Base-by-base conservation (phyloP, 2,797 vertebrate genomes). In the Crenichthys baileyi region DNA sequence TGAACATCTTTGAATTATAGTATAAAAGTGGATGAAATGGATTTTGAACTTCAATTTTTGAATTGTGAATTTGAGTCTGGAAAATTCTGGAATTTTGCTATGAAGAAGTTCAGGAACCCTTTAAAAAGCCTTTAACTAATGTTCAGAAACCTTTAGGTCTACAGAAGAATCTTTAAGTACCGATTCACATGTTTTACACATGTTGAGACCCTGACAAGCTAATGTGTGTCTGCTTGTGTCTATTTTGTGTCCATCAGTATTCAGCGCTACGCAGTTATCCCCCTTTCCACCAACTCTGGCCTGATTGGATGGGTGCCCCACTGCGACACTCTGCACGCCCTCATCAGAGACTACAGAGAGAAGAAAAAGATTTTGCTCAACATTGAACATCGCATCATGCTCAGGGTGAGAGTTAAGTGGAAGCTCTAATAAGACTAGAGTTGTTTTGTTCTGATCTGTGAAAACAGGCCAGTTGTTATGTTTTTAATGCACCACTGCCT, bases 231-330 rank as follows among this genome's bases (percentile, higher is more conserved):
- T 41, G 29, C 60, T 29, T 65, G 36, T 77, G 12, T 75, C 24
- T 72, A 51, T 48, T 46, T 70, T 72, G 13, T 48, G 8, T 78
- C 44, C 50, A 39, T 71, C 87, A 99, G 98, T 92, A 99, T 99
- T 91, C 98, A 99, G 95, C 96, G 98, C 70, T 99, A 99, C 0
- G 98, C 98, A 0, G 98, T 99, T 60, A 99, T 99, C 83, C 98
- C 98, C 0, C 92, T 99, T 78, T 99, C 98, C 51, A 99, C 98
- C 74, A 99, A 99, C 93, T 99, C 98, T 0, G 98, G 98, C 75
- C 94, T 99, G 83, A 99, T 99, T 73, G 98, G 98, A 84, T 99
- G 98, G 98, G 98, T 99, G n/a, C 98, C 98, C 4, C 98, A 99
- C 94, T 99, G 98, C 39, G 98, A 99, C 94, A 99, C 98, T 0